These are phyloP conservation scores for Drosophila orosa DNA, from an alignment of 1,140 invertebrate genomes.

Conservation along the genomic window DNA sequence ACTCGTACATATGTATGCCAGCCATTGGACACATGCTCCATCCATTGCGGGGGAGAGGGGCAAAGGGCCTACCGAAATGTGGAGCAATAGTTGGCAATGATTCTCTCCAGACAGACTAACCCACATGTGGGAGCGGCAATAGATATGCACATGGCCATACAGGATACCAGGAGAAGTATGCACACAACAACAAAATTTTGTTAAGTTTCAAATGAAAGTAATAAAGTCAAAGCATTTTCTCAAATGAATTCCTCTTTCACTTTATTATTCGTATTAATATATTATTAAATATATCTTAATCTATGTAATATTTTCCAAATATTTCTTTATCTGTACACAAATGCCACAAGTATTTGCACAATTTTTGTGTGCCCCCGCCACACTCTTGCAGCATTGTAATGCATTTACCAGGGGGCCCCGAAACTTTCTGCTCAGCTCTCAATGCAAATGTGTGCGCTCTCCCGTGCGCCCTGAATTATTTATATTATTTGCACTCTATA, in stretches of 20 bases:
- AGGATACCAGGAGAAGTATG: neutral
- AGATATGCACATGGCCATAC: constrained; percentile 25
- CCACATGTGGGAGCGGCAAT: constrained; percentile 41
- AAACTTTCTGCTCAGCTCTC: constrained; percentile 44
- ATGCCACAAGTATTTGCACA: constrained; percentile 66
- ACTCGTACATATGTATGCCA: constrained; percentile 40
- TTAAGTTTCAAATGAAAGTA: neutral
- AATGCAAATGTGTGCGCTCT: constrained; percentile 72
- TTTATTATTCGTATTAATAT: neutral
- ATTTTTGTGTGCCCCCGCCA: constrained; percentile 27
- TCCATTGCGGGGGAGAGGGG: constrained; percentile 12
- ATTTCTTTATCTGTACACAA: constrained; percentile 15
- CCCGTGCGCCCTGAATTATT: constrained; percentile 73
- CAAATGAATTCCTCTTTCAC: neutral
- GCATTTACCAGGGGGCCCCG: constrained; percentile 60
- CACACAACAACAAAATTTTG: neutral
- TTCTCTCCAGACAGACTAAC: constrained; percentile 54
- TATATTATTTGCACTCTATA: constrained; percentile 78
- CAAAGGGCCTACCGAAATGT: constrained; percentile 39
- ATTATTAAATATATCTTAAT: neutral
- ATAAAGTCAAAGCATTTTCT: neutral
- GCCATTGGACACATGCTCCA: constrained; percentile 65
- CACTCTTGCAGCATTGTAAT: constrained; percentile 60
- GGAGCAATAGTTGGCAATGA: constrained; percentile 64
- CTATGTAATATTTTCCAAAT: neutral